These are phyloP conservation scores for Drosophila suboccidentalis DNA, from an alignment of 2,888 invertebrate species.

Conservation along the genomic window DNA sequence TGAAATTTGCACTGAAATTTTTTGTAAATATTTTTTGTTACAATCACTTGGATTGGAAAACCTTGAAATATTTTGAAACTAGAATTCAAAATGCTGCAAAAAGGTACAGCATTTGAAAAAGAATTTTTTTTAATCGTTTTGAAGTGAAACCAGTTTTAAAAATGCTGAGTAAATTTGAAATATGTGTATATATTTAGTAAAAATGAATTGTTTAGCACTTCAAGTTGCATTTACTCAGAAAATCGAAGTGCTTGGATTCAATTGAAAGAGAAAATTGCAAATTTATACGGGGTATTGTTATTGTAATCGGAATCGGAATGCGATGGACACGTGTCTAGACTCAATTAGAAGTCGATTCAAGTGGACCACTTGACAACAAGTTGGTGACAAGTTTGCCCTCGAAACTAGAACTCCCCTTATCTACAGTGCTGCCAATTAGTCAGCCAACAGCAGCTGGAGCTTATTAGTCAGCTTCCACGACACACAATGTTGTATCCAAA, in stretches of 20 bases:
- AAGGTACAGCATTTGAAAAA: slow-evolving; percentile 1
- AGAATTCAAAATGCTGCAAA: slow-evolving; percentile 13
- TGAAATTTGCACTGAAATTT: not conserved
- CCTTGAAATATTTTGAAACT: slow-evolving; percentile 40
- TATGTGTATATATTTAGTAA: not conserved
- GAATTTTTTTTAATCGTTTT: slow-evolving; percentile 34
- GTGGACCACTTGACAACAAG: slow-evolving; percentile 50
- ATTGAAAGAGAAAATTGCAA: slow-evolving; percentile 15
- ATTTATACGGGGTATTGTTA: slow-evolving; percentile 37
- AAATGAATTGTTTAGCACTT: slow-evolving; percentile 4
- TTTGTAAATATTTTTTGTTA: slow-evolving; percentile 6
- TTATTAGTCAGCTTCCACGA: slow-evolving; percentile 27
- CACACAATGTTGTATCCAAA: slow-evolving; percentile 53
- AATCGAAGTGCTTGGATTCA: slow-evolving; percentile 9
- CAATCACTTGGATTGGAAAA: slow-evolving; percentile 25
- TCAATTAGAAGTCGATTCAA: slow-evolving; percentile 42
- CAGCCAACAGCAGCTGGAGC: slow-evolving; percentile 17
- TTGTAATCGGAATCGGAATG: slow-evolving; percentile 1
- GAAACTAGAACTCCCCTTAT: slow-evolving; percentile 10
- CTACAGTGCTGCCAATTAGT: slow-evolving; percentile 27
- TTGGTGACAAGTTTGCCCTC: slow-evolving; percentile 9
- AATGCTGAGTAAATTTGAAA: slow-evolving; percentile 19
- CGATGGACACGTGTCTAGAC: slow-evolving; percentile 52
- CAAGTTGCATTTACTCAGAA: slow-evolving; percentile 10
- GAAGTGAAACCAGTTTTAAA: slow-evolving; percentile 54